Evolutionary conservation across 2,888 invertebrate genomes (phyloP).

Genomic region (Meliscaeva auricollis): DNA sequence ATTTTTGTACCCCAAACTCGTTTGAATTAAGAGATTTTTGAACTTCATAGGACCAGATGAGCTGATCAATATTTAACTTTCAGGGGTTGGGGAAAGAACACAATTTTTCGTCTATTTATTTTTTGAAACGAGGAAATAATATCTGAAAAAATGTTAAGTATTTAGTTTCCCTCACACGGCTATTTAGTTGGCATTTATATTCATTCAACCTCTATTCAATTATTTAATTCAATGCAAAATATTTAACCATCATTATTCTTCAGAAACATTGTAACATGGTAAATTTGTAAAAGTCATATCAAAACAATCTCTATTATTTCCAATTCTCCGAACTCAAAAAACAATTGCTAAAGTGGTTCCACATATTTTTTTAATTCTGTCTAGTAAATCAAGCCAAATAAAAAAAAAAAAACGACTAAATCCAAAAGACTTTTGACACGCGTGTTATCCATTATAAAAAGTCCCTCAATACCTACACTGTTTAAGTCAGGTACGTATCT

Average conservation of each 20-base stretch:
- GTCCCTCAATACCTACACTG: background rate
- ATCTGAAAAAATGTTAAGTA: no score
- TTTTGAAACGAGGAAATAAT: no score
- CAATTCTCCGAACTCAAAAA: conserved; percentile 1
- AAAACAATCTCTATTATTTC: background rate
- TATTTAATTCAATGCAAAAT: no score
- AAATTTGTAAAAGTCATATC: background rate
- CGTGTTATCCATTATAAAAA: conserved; percentile 37
- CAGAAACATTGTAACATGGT: background rate
- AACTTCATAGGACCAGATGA: no score
- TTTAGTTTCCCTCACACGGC: no score
- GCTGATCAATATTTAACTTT: no score
- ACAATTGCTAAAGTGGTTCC: background rate
- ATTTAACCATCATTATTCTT: background rate
- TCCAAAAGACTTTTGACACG: conserved; percentile 36
- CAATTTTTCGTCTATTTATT: no score
- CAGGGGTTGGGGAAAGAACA: no score
- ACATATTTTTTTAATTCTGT: background rate
- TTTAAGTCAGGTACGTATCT: background rate
- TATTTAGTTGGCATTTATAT: no score
- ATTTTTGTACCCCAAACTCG: no score
- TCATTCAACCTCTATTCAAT: no score
- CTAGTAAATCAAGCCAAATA: conserved; percentile 40
- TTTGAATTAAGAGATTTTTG: no score
- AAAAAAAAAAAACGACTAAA: conserved; percentile 8